These are phyloP conservation scores for Hyalella azteca DNA, from an alignment of 2,888 invertebrate genomes.

Conservation along the genomic window DNA sequence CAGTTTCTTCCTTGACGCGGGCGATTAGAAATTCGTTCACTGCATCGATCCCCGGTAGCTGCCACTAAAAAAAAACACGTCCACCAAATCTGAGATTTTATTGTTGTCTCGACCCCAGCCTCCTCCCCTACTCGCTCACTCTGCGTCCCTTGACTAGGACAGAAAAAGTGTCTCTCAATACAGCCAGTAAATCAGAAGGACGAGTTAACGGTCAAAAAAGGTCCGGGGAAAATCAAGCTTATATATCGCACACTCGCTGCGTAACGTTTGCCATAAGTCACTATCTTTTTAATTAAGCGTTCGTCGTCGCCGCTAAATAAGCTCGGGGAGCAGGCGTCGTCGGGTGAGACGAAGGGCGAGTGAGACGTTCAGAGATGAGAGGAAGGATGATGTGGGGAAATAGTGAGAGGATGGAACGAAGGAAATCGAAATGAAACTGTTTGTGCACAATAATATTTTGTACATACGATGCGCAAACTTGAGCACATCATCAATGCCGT, in stretches of 20 bases:
- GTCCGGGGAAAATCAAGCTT: not conserved
- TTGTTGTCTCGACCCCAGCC: too few relatives aligned
- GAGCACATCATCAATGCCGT: too few relatives aligned
- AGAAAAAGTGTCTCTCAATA: constrained; percentile 23
- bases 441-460: too few relatives aligned
- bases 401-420: too few relatives aligned
- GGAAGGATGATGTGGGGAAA: too few relatives aligned
- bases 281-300: constrained; percentile 33
- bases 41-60: not conserved
- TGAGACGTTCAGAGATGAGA: not conserved
- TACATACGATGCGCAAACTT: too few relatives aligned
- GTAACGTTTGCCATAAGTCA: constrained; percentile 24
- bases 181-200: constrained; percentile 23
- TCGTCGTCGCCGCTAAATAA: constrained; percentile 27
- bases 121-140: not conserved
- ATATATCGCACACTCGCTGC: not conserved
- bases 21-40: not conserved
- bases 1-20: constrained; percentile 1
- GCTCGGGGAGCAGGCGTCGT: too few relatives aligned
- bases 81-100: constrained; percentile 11
- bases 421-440: too few relatives aligned
- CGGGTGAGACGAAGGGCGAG: not conserved
- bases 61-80: not conserved
- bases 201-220: constrained; percentile 34
- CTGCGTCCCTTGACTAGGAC: too few relatives aligned